A percentile compares a stretch with the other conserved stretches of the same genome.
phyloP scores from a whole-genome alignment of 2,888 invertebrate genomes.

The Sthenelais limicola region DNA sequence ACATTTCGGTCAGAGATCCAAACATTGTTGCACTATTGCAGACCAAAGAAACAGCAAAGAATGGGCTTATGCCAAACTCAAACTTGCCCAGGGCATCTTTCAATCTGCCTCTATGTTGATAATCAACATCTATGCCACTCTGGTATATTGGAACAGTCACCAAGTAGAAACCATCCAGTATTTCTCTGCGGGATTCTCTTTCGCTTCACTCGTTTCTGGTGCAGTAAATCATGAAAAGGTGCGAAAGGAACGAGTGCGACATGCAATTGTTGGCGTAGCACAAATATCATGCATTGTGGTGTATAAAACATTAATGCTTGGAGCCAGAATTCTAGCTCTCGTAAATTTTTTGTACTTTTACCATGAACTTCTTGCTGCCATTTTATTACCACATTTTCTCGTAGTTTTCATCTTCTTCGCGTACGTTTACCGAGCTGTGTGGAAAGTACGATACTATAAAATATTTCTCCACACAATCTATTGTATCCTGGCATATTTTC shows the following conservation, averaged over 20 bases:
- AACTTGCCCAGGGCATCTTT: slow-evolving; percentile 45
- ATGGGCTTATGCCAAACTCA: slow-evolving; percentile 48
- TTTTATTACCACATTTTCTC: slow-evolving; percentile 44
- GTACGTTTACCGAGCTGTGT: slow-evolving; percentile 45
- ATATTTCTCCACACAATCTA: slow-evolving; percentile 45
- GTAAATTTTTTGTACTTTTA: slow-evolving; percentile 44
- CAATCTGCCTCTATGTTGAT: slow-evolving; percentile 48
- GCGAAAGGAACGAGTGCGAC: slow-evolving; percentile 43
- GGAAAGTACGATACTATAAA: slow-evolving; percentile 46
- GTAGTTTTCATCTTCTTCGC: slow-evolving; percentile 43
- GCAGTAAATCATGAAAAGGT: slow-evolving; percentile 43
- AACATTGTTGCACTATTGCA: slow-evolving; percentile 15
- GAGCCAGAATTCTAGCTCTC: slow-evolving; percentile 41
- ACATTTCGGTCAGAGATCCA: neutral
- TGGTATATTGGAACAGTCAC: slow-evolving; percentile 17
- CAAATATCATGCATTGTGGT: slow-evolving; percentile 39
- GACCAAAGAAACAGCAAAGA: slow-evolving; percentile 32
- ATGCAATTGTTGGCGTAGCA: slow-evolving; percentile 15
- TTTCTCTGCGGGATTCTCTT: slow-evolving; percentile 42
- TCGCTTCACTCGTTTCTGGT: slow-evolving; percentile 43
- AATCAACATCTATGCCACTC: slow-evolving; percentile 44
- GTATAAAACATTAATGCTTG: slow-evolving; percentile 41
- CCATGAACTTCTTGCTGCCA: slow-evolving; percentile 37
- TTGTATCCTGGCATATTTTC: slow-evolving; percentile 47
- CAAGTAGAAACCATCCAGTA: slow-evolving; percentile 28